These are phyloP conservation scores for Pseudoatta argentina DNA, from an alignment of 1,140 invertebrate genomes.

Conservation along the genomic window DNA sequence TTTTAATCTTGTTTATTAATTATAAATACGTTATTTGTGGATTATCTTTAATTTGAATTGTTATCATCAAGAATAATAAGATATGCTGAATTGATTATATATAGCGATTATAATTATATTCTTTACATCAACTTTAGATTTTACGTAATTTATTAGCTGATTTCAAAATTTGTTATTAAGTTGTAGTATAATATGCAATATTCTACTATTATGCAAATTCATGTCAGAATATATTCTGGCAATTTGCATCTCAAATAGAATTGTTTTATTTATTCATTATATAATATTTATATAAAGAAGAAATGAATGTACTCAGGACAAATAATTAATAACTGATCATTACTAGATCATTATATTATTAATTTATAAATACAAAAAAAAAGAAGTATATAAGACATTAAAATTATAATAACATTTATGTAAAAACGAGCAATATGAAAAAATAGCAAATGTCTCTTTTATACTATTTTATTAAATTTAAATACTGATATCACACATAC, in stretches of 20 bases:
- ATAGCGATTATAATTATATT: conserved; percentile 16
- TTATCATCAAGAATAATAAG: conserved; percentile 26
- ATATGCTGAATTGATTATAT: conserved; percentile 13
- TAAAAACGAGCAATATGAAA: conserved; percentile 38
- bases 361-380: conserved; percentile 26
- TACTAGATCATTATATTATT: conserved; percentile 10
- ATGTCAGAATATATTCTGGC: conserved; percentile 20
- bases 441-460: conserved; percentile 53
- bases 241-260: conserved; percentile 25
- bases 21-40: background rate
- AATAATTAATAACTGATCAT: conserved; percentile 35
- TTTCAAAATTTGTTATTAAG: conserved; percentile 42
- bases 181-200: conserved; percentile 26
- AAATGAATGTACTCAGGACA: conserved; percentile 40
- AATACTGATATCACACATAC: conserved; percentile 49
- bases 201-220: conserved; percentile 35
- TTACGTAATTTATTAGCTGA: background rate
- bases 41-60: conserved; percentile 41
- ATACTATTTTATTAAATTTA: conserved; percentile 71
- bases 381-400: background rate
- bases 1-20: conserved; percentile 21
- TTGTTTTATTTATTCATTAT: conserved; percentile 25
- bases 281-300: background rate
- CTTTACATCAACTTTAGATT: conserved; percentile 15
- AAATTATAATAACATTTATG: conserved; percentile 8